Evolutionary conservation across 2,113 vertebrate species (phyloP).

Genomic region (Pelvicachromis taeniatus): DNA sequence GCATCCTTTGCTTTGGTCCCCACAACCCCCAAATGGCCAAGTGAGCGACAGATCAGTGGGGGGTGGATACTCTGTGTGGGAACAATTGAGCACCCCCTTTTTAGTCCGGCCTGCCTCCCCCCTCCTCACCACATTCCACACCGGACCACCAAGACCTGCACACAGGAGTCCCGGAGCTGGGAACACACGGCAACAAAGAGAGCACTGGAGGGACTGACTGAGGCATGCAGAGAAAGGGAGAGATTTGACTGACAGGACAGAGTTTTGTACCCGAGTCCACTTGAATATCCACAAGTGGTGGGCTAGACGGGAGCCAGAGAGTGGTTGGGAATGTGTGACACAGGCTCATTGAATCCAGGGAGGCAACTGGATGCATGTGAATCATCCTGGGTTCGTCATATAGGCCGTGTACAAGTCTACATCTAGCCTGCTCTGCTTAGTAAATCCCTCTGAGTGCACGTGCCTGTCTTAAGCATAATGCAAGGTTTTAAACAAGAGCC

Average conservation of each 20-base stretch:
- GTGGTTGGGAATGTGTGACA: not conserved
- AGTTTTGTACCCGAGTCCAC: slow-evolving; percentile 27
- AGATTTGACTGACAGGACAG: slow-evolving; percentile 62
- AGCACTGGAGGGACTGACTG: slow-evolving; percentile 33
- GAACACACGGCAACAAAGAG: slow-evolving; percentile 67
- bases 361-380: slow-evolving; percentile 42
- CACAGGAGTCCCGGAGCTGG: slow-evolving; percentile 67
- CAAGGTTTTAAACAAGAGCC: not conserved
- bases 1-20: slow-evolving; percentile 29
- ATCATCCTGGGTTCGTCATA: slow-evolving; percentile 19
- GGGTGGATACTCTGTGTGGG: slow-evolving; percentile 80
- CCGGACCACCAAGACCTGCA: slow-evolving; percentile 90
- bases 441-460: not conserved
- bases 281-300: slow-evolving; percentile 1
- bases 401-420: not conserved
- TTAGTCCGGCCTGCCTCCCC: slow-evolving; percentile 32
- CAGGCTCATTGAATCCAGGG: not conserved
- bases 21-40: slow-evolving; percentile 40
- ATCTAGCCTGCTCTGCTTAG: not conserved
- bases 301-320: not conserved
- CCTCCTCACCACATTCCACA: slow-evolving; percentile 82
- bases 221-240: slow-evolving; percentile 29
- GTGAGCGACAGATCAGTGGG: slow-evolving; percentile 68
- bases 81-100: slow-evolving; percentile 87
- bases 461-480: not conserved